Evolutionary conservation across 2,113 vertebrate genomes (phyloP).

Genomic region (Anser cygnoides): DNA sequence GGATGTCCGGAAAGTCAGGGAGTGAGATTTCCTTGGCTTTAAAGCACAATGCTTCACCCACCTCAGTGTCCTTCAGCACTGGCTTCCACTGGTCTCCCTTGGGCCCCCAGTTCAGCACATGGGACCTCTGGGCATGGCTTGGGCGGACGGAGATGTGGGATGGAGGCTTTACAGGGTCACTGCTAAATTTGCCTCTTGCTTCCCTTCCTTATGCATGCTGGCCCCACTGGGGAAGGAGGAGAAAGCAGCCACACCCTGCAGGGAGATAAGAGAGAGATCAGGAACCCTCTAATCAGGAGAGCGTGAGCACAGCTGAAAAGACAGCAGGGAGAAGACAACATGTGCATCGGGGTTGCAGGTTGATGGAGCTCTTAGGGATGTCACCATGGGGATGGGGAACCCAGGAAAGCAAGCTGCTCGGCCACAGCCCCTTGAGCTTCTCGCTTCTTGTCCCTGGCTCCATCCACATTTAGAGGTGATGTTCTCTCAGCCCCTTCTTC

Average conservation of each 20-base stretch:
- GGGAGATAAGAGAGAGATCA: background rate
- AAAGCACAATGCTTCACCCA: background rate
- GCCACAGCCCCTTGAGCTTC: background rate
- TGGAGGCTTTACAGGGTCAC: background rate
- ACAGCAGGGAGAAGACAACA: background rate
- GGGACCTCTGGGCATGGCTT: background rate
- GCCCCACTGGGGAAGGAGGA: background rate
- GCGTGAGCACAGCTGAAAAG: background rate
- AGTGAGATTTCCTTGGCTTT: slow-evolving; percentile 39
- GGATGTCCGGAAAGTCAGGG: background rate
- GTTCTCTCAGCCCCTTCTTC: background rate
- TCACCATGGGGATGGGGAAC: background rate
- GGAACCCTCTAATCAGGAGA: background rate
- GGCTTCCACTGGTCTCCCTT: background rate
- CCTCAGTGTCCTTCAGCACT: background rate
- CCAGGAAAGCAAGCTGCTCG: accelerated
- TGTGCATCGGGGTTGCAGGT: background rate
- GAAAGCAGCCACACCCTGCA: background rate
- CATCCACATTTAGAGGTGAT: background rate
- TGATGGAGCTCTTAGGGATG: background rate
- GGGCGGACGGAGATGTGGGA: background rate
- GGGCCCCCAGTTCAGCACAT: background rate
- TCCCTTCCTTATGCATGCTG: no score
- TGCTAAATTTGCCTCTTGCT: no score
- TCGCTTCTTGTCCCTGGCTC: accelerated